Evolutionary conservation across 2,888 invertebrate species (phyloP).

Genomic region (Diadegma fenestrale): DNA sequence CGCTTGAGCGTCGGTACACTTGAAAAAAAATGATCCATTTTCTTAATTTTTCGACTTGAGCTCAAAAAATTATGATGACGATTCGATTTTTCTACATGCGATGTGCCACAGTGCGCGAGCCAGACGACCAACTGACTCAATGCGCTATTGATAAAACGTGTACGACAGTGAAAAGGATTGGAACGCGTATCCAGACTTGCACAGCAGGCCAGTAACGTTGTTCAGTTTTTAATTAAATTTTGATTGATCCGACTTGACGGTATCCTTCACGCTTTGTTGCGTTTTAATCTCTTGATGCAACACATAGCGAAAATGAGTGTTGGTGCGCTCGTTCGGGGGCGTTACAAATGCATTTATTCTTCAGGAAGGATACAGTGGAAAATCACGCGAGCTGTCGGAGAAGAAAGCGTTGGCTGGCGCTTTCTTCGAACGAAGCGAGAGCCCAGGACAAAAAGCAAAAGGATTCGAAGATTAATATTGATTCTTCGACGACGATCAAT

Average conservation of each 20-base stretch:
- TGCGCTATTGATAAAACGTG: constrained; percentile 48
- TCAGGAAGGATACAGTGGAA: neutral
- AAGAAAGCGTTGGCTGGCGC: neutral
- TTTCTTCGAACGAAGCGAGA: neutral
- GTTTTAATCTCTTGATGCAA: constrained; percentile 74
- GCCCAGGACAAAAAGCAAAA: neutral
- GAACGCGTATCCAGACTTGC: constrained; percentile 49
- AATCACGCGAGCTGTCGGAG: neutral
- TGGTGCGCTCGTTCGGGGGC: constrained; percentile 18
- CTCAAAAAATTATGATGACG: neutral
- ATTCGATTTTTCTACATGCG: neutral
- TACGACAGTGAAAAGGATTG: constrained; percentile 59
- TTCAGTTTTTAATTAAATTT: constrained; percentile 76
- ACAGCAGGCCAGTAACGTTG: constrained; percentile 30
- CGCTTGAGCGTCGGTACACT: no score
- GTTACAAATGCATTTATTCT: constrained; percentile 25
- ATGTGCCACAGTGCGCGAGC: neutral
- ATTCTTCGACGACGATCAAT: neutral
- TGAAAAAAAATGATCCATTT: no score
- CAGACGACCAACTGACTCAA: neutral
- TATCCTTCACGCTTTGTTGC: constrained; percentile 74
- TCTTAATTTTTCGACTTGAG: neutral
- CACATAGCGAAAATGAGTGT: neutral
- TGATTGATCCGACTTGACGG: constrained; percentile 72
- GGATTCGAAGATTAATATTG: neutral